phyloP scores from a whole-genome alignment of 2,113 vertebrate species.

The Chrysochloris asiatica region DNA sequence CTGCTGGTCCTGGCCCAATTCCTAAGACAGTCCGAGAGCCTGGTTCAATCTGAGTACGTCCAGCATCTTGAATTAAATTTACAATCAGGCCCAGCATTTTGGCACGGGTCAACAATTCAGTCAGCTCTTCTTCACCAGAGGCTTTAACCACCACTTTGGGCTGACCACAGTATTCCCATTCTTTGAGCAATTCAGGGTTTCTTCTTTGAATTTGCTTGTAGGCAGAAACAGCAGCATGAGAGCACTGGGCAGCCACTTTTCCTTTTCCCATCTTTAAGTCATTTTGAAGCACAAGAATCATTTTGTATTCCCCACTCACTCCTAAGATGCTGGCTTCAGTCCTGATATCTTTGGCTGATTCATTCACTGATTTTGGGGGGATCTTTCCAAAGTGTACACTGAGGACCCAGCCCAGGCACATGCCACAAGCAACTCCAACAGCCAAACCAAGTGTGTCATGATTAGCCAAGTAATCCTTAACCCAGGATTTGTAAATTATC shows the following conservation, averaged over 20 bases:
- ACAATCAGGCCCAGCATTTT: constrained; percentile 90
- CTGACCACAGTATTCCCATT: constrained; percentile 97
- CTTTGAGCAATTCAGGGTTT: constrained; percentile 91
- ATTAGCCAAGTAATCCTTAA: constrained; percentile 87
- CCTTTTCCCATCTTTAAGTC: constrained; percentile 99
- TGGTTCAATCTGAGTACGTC: constrained; percentile 95
- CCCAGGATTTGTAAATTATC: constrained; percentile 16
- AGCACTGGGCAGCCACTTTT: constrained; percentile 96
- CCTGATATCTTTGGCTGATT: constrained; percentile 50
- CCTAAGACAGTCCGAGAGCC: constrained; percentile 96
- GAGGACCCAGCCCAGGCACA: constrained; percentile 93
- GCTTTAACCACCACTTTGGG: constrained; percentile 97
- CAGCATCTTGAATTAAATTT: constrained; percentile 96
- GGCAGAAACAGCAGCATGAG: constrained; percentile 95
- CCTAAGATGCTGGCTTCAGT: constrained; percentile 88
- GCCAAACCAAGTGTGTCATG: constrained; percentile 84
- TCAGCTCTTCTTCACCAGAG: constrained; percentile 90
- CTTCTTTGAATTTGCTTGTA: constrained; percentile 92
- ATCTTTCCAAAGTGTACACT: constrained; percentile 72
- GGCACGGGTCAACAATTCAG: constrained; percentile 89
- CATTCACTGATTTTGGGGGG: background rate
- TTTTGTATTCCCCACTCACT: constrained; percentile 94
- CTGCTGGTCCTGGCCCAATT: constrained; percentile 92
- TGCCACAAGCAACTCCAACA: constrained; percentile 89
- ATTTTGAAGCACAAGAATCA: constrained; percentile 93